Evolutionary conservation across 1,140 invertebrate genomes (phyloP).

Genomic region (Caenorhabditis tropicalis): DNA sequence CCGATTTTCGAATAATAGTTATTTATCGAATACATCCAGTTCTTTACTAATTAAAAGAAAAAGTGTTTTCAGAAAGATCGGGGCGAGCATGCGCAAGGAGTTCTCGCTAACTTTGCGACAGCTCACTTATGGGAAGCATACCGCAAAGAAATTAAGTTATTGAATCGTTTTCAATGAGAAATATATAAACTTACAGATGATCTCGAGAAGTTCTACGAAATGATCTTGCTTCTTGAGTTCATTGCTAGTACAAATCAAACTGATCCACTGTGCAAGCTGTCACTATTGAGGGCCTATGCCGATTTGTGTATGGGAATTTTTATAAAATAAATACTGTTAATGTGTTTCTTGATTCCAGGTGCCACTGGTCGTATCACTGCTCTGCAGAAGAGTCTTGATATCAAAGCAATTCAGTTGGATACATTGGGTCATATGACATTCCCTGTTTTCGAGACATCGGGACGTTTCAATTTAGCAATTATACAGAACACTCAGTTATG

Average conservation of each 20-base stretch:
- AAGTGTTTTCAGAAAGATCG: neutral
- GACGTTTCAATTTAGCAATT: slow-evolving; percentile 18
- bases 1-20: no score
- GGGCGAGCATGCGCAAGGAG: slow-evolving; percentile 7
- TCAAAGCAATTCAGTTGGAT: slow-evolving; percentile 19
- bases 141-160: neutral
- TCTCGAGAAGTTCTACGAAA: slow-evolving; percentile 24
- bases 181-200: slow-evolving; percentile 8
- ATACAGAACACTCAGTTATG: neutral
- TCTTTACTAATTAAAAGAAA: neutral
- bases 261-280: slow-evolving; percentile 17
- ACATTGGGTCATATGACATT: slow-evolving; percentile 29
- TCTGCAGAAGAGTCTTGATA: neutral
- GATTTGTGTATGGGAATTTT: neutral
- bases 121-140: slow-evolving; percentile 22
- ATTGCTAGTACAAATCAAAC: neutral
- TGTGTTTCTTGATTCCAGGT: neutral
- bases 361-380: neutral
- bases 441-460: slow-evolving; percentile 27
- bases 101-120: neutral
- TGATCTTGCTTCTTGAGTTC: slow-evolving; percentile 4
- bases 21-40: no score
- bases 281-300: neutral
- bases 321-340: neutral
- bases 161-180: neutral